Base-by-base conservation (phyloP, 2,113 vertebrate species). In the Thinocorus orbignyianus region DNA sequence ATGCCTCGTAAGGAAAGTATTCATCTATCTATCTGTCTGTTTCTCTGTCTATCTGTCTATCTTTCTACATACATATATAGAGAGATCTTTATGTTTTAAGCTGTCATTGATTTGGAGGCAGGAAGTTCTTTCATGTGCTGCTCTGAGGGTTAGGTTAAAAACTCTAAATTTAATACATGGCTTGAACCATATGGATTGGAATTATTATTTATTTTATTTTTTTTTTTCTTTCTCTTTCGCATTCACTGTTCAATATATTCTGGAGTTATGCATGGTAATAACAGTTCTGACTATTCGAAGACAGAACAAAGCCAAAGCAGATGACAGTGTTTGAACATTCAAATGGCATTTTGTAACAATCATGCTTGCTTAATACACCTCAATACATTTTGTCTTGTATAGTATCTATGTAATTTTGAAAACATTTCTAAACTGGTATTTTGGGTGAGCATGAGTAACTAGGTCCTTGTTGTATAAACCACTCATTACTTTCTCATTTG, bases 1-100 rank as follows among this genome's bases (percentile, higher is more conserved):
- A 64, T 95, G 55, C 70, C 64, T 92, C 92, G 22, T 82, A 87
- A 93, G 81, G 90, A 91, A 95, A 95, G n/a, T 88, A 90, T 90
- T 83, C 68, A 81, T 92, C 60, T 83, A 10, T 82, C 39, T 89
- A 2, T 86, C 46, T 60, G 6, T 69, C 69, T 91, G 2, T 35
- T 48, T 93, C 1, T 55, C 86, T 86, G 1, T 49, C 65, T 55
- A 5, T 81, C 48, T 81, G 11, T 81, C 31, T 35, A 24, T 26
- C 61, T 90, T 54, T 89, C 60, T 46, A 58, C 51, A 66, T 91
- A 79, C 81, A 71, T 83, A 77, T 54, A 78, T 9, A 83, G 60
- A 92, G 79, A 94, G 76, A 88, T 77, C 80, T 42, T 68, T 93
- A 58, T 95, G 58, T 90, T 93, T 83, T 72, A 94, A 96, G 46